These are phyloP conservation scores for Lamprologus ornatipinnis DNA, from an alignment of 2,113 vertebrate genomes.

Conservation along the genomic window DNA sequence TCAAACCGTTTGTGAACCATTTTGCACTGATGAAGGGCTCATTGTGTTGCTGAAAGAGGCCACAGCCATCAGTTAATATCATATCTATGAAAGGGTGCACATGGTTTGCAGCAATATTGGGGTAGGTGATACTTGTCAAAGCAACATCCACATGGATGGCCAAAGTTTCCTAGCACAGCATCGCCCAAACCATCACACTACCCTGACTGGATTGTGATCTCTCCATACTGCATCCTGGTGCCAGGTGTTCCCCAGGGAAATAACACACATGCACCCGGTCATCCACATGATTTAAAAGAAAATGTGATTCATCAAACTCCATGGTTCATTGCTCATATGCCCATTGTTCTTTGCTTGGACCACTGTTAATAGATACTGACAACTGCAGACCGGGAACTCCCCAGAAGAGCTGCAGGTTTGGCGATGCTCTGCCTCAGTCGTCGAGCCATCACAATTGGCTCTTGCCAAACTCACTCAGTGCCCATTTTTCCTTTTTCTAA, in stretches of 20 bases:
- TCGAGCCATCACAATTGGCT: neutral
- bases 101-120: neutral
- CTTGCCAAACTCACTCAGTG: neutral
- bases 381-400: neutral
- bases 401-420: neutral
- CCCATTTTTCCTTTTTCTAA: neutral
- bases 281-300: neutral
- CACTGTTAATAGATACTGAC: accelerated
- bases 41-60: neutral
- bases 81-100: neutral
- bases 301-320: neutral
- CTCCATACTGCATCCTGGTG: neutral
- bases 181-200: neutral
- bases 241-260: neutral
- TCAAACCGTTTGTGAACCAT: neutral
- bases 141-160: neutral
- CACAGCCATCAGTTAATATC: neutral
- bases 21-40: neutral
- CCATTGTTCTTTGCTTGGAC: neutral
- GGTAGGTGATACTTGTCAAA: neutral
- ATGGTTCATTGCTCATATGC: neutral
- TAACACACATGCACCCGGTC: neutral
- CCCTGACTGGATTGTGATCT: neutral
- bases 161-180: neutral
- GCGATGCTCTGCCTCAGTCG: neutral